Percentiles rank a stretch among this genome's conserved stretches.
These are phyloP conservation scores for Cosmia pyralina DNA, from an alignment of 2,888 invertebrate species.

Conservation along the genomic window DNA sequence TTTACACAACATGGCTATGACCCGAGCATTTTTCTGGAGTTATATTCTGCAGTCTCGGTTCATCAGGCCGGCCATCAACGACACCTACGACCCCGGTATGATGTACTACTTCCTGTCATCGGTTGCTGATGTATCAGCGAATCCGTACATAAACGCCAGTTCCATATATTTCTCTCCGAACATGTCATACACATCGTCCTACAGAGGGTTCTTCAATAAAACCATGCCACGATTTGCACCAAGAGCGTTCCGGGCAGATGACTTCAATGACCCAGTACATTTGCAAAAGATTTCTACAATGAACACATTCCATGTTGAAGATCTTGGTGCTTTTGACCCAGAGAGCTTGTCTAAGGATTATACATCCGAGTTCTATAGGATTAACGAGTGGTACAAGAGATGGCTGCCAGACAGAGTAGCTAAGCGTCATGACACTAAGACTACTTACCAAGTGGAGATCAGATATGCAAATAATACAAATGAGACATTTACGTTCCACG, in stretches of 20 bases:
- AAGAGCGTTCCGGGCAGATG: slow-evolving; percentile 96
- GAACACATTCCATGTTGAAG: slow-evolving; percentile 96
- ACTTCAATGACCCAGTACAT: slow-evolving; percentile 99
- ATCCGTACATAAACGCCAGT: slow-evolving; percentile 97
- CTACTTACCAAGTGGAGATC: slow-evolving; percentile 98
- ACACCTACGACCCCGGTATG: slow-evolving; percentile 99
- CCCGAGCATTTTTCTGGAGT: slow-evolving; percentile 98
- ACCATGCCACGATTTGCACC: slow-evolving; percentile 98
- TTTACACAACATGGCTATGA: slow-evolving; percentile 98
- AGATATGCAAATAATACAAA: slow-evolving; percentile 98
- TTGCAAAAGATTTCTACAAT: slow-evolving; percentile 97
- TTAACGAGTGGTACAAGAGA: slow-evolving; percentile 97
- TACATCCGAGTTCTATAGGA: slow-evolving; percentile 96
- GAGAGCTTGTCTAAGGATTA: slow-evolving; percentile 96
- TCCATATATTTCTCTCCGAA: slow-evolving; percentile 98
- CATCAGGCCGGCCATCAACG: slow-evolving; percentile 96
- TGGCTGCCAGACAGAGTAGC: slow-evolving; percentile 97
- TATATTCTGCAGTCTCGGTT: slow-evolving; percentile 97
- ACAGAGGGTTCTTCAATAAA: slow-evolving; percentile 98
- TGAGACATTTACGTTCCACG: slow-evolving; percentile 98
- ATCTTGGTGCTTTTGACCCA: slow-evolving; percentile 95
- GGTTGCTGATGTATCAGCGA: slow-evolving; percentile 98
- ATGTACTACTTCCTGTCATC: slow-evolving; percentile 99
- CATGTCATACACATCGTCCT: slow-evolving; percentile 97
- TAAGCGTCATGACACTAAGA: slow-evolving; percentile 96